Conservation (phyloP, 2,113 vertebrate species). For the Nerophis ophidion region DNA sequence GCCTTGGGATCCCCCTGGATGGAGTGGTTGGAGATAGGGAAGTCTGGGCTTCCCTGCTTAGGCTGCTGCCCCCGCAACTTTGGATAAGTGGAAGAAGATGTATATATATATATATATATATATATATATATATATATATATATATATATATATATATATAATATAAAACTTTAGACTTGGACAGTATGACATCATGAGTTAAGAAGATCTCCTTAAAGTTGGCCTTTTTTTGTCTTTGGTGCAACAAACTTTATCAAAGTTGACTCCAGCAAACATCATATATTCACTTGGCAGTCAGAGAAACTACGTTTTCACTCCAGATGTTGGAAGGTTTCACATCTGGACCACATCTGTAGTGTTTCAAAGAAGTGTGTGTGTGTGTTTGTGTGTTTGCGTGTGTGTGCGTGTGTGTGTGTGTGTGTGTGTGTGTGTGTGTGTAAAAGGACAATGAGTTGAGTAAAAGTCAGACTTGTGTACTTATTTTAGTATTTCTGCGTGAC, state of each 20-base stretch:
- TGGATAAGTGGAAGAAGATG: no score
- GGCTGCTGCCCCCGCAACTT: no score
- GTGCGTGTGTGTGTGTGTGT: slow-evolving; percentile 27
- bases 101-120: no score
- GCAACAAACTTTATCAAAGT: slow-evolving; percentile 2
- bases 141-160: no score
- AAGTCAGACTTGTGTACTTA: background rate
- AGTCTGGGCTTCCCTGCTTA: no score
- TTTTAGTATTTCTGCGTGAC: background rate
- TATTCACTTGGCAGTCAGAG: slow-evolving; percentile 52
- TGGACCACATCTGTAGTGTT: slow-evolving; percentile 71
- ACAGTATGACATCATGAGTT: background rate
- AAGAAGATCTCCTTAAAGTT: background rate
- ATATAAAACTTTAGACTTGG: background rate
- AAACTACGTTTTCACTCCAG: slow-evolving; percentile 57
- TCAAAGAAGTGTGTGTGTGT: slow-evolving; percentile 38
- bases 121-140: no score
- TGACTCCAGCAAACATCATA: slow-evolving; percentile 46
- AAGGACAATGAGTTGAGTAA: slow-evolving; percentile 13
- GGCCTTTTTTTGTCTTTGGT: background rate
- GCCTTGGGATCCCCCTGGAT: no score
- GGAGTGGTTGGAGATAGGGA: no score
- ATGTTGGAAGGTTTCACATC: slow-evolving; percentile 71
- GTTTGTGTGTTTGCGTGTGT: slow-evolving; percentile 23
- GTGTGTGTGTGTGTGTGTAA: slow-evolving; percentile 19